Evolutionary conservation across 2,888 invertebrate genomes (phyloP).

Genomic region (Panopea generosa): DNA sequence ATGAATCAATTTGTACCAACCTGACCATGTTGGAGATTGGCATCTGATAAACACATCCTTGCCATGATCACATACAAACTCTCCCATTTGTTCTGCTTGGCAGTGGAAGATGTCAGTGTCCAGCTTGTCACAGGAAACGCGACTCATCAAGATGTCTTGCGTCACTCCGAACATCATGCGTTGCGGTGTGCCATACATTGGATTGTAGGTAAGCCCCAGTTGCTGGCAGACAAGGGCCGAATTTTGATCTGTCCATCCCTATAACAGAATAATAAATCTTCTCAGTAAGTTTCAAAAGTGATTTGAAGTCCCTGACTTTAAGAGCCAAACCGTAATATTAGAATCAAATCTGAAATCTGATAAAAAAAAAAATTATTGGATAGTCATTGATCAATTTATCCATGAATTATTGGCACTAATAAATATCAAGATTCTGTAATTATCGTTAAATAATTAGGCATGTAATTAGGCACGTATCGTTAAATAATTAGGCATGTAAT

Average conservation of each 20-base stretch:
- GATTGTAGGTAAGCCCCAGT: conserved; percentile 95
- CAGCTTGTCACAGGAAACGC: conserved; percentile 95
- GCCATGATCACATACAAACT: conserved; percentile 78
- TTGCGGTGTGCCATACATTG: conserved; percentile 94
- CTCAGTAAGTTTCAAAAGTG: no score
- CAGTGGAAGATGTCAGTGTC: conserved; percentile 96
- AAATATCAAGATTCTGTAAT: no score
- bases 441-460: no score
- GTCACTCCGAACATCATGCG: conserved; percentile 89
- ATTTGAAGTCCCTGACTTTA: no score
- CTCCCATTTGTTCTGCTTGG: conserved; percentile 90
- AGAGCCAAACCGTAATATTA: no score
- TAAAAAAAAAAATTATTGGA: no score
- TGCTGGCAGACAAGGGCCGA: conserved; percentile 98
- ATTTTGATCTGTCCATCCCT: conserved; percentile 96
- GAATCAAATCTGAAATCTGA: no score
- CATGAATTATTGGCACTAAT: no score
- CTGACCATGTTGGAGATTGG: conserved; percentile 85
- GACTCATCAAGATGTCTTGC: conserved; percentile 87
- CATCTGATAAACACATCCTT: conserved; percentile 84
- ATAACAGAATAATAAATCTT: conserved; percentile 24
- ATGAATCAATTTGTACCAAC: no score
- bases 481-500: no score
- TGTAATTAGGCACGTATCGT: no score
- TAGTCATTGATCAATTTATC: no score